phyloP scores from a whole-genome alignment of 2,888 invertebrate genomes.

The Junonia oenone region DNA sequence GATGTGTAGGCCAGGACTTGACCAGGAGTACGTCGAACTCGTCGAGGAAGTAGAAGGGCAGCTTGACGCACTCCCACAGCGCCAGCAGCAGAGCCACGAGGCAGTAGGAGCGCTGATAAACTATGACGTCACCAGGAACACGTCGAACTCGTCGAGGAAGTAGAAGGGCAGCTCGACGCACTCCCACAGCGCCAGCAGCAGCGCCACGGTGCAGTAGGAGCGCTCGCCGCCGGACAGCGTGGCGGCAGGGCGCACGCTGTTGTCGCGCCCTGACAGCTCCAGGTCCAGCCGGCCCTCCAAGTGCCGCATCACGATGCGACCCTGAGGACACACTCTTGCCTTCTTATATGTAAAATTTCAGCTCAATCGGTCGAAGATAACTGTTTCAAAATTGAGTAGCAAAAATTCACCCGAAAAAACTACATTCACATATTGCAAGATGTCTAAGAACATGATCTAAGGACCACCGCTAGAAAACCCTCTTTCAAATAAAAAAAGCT shows the following conservation, averaged over 20 bases:
- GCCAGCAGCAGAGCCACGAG: slow-evolving; percentile 96
- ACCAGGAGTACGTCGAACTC: slow-evolving; percentile 97
- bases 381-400: too few species aligned
- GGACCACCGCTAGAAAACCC: too few species aligned
- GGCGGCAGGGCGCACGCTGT: slow-evolving; percentile 57
- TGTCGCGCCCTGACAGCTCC: slow-evolving; percentile 34
- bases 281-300: slow-evolving; percentile 42
- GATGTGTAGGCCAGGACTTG: too few species aligned
- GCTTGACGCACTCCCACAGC: slow-evolving; percentile 94
- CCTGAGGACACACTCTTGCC: slow-evolving; percentile 52
- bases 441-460: too few species aligned
- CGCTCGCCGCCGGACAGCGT: slow-evolving; percentile 97
- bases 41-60: slow-evolving; percentile 89
- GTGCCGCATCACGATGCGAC: slow-evolving; percentile 74
- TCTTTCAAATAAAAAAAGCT: too few species aligned
- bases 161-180: slow-evolving; percentile 95
- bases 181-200: slow-evolving; percentile 96
- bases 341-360: too few species aligned
- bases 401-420: too few species aligned
- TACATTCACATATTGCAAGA: too few species aligned
- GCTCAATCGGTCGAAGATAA: too few species aligned
- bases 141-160: slow-evolving; percentile 97
- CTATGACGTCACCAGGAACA: slow-evolving; percentile 87
- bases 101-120: slow-evolving; percentile 93
- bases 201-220: slow-evolving; percentile 96